These are phyloP conservation scores for Nephila pilipes DNA, from an alignment of 1,140 invertebrate species.

Conservation along the genomic window DNA sequence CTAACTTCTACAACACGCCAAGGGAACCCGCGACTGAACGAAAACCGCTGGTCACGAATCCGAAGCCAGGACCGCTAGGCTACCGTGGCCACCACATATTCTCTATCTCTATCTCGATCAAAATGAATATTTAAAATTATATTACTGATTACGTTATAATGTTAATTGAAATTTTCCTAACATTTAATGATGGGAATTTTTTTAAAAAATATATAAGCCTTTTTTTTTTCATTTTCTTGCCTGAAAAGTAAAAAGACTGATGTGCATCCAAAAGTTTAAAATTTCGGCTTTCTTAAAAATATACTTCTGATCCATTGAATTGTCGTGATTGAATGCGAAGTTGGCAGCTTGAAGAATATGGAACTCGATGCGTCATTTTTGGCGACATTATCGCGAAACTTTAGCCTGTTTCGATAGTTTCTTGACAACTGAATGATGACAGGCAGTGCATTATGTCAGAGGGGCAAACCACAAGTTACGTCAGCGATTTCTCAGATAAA, in stretches of 20 bases:
- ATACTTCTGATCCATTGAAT: conserved; percentile 24
- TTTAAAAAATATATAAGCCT: no score
- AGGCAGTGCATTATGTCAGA: neutral
- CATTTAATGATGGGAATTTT: no score
- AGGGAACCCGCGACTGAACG: no score
- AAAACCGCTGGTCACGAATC: no score
- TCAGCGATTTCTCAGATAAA: neutral
- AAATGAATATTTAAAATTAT: no score
- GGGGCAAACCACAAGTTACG: conserved; percentile 26
- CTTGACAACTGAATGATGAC: conserved; percentile 38
- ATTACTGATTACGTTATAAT: no score
- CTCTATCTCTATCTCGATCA: no score
- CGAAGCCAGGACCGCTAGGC: no score
- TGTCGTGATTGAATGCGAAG: neutral
- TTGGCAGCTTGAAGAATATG: conserved; percentile 22
- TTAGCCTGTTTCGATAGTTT: conserved; percentile 35
- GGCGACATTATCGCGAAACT: conserved; percentile 40
- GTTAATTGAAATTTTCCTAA: no score
- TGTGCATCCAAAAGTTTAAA: neutral
- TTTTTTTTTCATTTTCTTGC: no score
- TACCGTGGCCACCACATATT: no score
- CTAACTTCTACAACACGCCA: no score
- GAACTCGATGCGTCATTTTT: conserved; percentile 9
- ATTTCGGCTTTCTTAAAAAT: neutral
- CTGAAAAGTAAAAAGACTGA: neutral